These are phyloP conservation scores for Paedocypris sp. DNA, from an alignment of 2,113 vertebrate species.

Conservation along the genomic window DNA sequence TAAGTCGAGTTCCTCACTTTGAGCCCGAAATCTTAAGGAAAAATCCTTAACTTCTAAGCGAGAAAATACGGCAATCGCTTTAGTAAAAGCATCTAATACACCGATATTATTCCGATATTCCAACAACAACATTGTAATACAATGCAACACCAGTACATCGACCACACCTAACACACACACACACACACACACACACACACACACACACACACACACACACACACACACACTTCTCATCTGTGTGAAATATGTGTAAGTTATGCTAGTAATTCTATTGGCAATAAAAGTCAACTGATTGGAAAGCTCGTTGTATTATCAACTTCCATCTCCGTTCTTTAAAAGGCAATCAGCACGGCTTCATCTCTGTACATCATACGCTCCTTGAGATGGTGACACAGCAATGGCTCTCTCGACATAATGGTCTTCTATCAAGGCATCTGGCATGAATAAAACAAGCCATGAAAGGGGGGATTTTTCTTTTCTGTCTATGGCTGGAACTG, in stretches of 20 bases:
- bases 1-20: too few species aligned
- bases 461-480: constrained; percentile 60
- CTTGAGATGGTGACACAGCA: constrained; percentile 71
- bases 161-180: constrained; percentile 27
- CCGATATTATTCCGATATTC: too few species aligned
- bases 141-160: too few species aligned
- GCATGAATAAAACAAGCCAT: constrained; percentile 66
- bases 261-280: constrained; percentile 61
- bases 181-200: constrained; percentile 4
- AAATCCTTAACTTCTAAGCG: too few species aligned
- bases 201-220: constrained; percentile 16
- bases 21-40: too few species aligned
- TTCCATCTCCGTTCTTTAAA: constrained; percentile 66
- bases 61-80: too few species aligned
- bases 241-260: constrained; percentile 62
- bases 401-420: constrained; percentile 61
- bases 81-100: too few species aligned
- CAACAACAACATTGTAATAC: too few species aligned
- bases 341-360: constrained; percentile 68
- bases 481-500: constrained; percentile 53
- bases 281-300: constrained; percentile 68
- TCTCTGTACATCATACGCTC: constrained; percentile 62
- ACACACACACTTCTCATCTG: constrained; percentile 61
- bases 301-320: constrained; percentile 72
- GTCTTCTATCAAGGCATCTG: constrained; percentile 66